A percentile compares a stretch with the other conserved stretches of the same genome.
phyloP scores from a whole-genome alignment of 1,140 invertebrate genomes.

The Trinorchestia longiramus region DNA sequence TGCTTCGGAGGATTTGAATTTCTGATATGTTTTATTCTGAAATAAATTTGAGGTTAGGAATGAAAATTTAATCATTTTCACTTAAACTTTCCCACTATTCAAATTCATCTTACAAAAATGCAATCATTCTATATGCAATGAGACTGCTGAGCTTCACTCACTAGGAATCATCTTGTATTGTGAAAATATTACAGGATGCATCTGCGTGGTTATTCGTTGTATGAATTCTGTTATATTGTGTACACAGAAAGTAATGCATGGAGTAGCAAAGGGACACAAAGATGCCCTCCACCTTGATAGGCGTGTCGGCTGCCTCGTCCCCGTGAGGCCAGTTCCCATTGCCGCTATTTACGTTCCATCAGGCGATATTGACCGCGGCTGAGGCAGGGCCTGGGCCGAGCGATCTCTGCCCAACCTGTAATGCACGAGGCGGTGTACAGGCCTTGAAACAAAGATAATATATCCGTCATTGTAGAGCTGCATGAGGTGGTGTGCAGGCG shows the following conservation, averaged over 20 bases:
- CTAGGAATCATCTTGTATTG: neutral
- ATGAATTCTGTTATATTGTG: neutral
- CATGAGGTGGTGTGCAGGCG: neutral
- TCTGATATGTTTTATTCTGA: neutral
- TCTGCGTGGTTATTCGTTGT: neutral
- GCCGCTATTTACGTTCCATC: slow-evolving; percentile 38
- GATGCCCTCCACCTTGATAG: slow-evolving; percentile 5
- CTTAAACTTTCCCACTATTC: neutral
- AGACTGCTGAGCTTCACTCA: neutral
- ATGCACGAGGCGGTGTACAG: neutral
- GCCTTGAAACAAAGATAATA: neutral
- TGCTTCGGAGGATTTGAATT: neutral
- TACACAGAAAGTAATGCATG: neutral
- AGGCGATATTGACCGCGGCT: neutral
- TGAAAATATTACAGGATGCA: neutral
- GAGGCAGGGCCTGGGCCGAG: neutral
- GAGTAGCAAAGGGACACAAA: neutral
- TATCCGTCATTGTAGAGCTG: neutral
- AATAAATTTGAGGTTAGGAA: neutral
- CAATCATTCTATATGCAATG: neutral
- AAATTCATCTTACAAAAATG: neutral
- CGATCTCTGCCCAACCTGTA: neutral
- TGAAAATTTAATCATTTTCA: neutral
- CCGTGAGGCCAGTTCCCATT: slow-evolving; percentile 12
- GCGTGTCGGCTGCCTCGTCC: neutral